Evolutionary conservation across 2,797 vertebrate genomes (phyloP).

Genomic region (Karalla daura): DNA sequence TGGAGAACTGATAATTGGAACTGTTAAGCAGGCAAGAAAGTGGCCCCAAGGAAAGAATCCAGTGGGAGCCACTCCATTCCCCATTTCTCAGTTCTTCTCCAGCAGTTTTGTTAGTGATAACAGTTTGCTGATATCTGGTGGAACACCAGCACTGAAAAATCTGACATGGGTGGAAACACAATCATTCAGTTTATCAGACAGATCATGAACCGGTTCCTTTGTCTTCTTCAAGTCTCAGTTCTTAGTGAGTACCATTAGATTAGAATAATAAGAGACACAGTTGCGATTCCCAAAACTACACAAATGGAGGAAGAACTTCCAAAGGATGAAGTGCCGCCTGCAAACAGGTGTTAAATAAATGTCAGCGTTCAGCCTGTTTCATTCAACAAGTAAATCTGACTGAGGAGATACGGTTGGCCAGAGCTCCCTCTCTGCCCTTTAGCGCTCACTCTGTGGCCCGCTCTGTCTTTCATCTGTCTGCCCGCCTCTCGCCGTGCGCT

Average conservation of each 20-base stretch:
- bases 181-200: not conserved
- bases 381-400: not conserved
- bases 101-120: no score
- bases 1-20: no score
- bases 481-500: conserved; percentile 28
- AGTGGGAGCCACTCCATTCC: no score
- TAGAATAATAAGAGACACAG: no score
- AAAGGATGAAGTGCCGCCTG: no score
- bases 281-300: not conserved
- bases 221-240: not conserved
- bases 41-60: no score
- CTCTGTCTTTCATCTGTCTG: conserved; percentile 36
- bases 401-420: not conserved
- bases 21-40: no score
- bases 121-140: not conserved
- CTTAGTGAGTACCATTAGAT: no score
- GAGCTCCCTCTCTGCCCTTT: conserved; percentile 46
- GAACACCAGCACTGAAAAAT: no score
- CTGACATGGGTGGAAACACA: not conserved
- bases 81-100: no score
- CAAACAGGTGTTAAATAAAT: not conserved
- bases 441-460: conserved; percentile 9
- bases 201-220: not conserved
- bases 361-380: not conserved
- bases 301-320: not conserved